Evolutionary conservation across 1,140 invertebrate species (phyloP).

Genomic region (Scaptomyza montana): DNA sequence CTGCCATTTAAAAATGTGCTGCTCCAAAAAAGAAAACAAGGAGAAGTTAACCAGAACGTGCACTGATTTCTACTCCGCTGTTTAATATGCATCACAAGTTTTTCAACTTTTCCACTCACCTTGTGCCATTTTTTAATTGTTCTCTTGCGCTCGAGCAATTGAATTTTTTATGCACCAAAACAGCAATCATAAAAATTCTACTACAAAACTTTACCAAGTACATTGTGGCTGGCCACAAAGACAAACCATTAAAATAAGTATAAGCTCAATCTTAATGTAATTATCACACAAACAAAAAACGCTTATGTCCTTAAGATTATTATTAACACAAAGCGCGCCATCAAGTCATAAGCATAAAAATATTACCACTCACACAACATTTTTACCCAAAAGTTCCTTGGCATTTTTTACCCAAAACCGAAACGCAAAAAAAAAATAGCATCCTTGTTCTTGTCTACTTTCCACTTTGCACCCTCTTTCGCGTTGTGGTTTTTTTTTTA

Average conservation of each 20-base stretch:
- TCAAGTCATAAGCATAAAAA: conserved; percentile 76
- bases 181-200: conserved; percentile 24
- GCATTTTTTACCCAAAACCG: conserved; percentile 48
- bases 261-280: conserved; percentile 61
- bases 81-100: conserved; percentile 69
- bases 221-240: conserved; percentile 40
- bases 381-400: conserved; percentile 22
- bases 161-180: conserved; percentile 68
- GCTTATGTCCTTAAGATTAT: conserved; percentile 73
- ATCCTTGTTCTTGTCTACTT: conserved; percentile 31
- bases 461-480: conserved; percentile 57
- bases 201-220: conserved; percentile 19
- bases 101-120: conserved; percentile 38
- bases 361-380: conserved; percentile 40
- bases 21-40: conserved; percentile 2
- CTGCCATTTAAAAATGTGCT: conserved; percentile 78
- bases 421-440: conserved; percentile 13
- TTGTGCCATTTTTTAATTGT: conserved; percentile 70
- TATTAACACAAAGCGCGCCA: conserved; percentile 68
- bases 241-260: conserved; percentile 9
- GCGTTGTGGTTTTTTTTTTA: conserved; percentile 1
- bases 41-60: conserved; percentile 50
- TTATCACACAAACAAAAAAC: conserved; percentile 43
- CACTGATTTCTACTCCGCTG: conserved; percentile 12
- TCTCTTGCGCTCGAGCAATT: conserved; percentile 54